phyloP scores from a whole-genome alignment of 2,888 invertebrate species.

The Lottia gigantea region DNA sequence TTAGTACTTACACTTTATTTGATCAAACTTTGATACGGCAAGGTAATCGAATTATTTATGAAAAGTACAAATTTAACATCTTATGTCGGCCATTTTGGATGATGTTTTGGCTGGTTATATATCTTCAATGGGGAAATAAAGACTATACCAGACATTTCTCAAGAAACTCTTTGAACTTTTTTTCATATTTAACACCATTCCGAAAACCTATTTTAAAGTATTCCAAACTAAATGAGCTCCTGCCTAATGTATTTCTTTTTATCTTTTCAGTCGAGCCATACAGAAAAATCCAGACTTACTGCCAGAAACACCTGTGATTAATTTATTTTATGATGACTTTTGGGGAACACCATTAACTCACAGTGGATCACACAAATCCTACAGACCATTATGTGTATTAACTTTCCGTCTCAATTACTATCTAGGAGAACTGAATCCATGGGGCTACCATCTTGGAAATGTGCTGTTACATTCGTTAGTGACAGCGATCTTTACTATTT shows the following conservation, averaged over 20 bases:
- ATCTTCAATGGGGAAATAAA: too few species aligned
- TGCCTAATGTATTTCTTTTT: slow-evolving; percentile 16
- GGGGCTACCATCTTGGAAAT: slow-evolving; percentile 87
- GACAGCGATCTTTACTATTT: slow-evolving; percentile 83
- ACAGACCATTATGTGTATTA: slow-evolving; percentile 90
- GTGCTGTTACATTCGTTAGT: slow-evolving; percentile 87
- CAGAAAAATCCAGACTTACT: slow-evolving; percentile 92
- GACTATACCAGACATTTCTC: too few species aligned
- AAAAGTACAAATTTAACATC: too few species aligned
- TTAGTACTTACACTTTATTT: too few species aligned
- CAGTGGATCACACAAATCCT: slow-evolving; percentile 95
- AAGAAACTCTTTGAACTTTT: too few species aligned
- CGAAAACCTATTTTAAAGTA: too few species aligned
- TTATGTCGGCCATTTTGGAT: too few species aligned
- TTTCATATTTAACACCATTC: too few species aligned
- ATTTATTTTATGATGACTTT: slow-evolving; percentile 91
- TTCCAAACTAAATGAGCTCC: too few species aligned
- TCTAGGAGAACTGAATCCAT: slow-evolving; percentile 71
- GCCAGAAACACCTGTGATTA: slow-evolving; percentile 80
- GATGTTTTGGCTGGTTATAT: too few species aligned
- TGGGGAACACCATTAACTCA: slow-evolving; percentile 96
- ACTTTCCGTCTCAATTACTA: slow-evolving; percentile 88
- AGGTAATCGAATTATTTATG: too few species aligned
- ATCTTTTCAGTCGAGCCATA: slow-evolving; percentile 86
- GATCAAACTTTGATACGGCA: too few species aligned